Percentiles rank a stretch among this genome's conserved stretches.
Conservation (phyloP, 1,140 invertebrate genomes). For the Mactra quadrangularis region DNA sequence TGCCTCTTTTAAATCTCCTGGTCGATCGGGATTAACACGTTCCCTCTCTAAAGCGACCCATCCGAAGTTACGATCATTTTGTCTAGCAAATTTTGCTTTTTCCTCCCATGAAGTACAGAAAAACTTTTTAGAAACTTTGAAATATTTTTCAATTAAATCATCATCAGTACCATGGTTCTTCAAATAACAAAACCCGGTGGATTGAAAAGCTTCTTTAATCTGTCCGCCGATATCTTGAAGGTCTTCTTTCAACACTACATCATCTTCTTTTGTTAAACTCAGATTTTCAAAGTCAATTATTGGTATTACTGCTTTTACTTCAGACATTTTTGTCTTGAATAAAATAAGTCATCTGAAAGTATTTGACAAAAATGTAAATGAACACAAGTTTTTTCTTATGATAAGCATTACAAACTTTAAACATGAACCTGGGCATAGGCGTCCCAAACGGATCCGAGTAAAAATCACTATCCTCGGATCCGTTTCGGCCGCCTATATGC, state of each 20-base stretch:
- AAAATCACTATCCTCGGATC: no score
- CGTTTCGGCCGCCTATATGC: no score
- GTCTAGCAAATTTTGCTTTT: conserved; percentile 51
- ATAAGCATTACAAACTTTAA: no score
- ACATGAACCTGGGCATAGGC: no score
- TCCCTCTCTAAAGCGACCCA: conserved; percentile 56
- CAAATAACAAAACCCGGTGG: conserved; percentile 63
- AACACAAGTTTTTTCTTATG: no score
- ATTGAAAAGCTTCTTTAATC: conserved; percentile 51
- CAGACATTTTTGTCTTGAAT: not conserved
- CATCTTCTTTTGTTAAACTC: not conserved
- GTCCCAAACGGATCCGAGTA: no score
- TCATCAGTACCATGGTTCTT: conserved; percentile 60
- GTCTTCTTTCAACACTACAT: not conserved
- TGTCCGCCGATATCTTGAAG: conserved; percentile 7
- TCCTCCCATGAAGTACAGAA: conserved; percentile 48
- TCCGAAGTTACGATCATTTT: conserved; percentile 42
- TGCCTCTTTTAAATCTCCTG: conserved; percentile 47
- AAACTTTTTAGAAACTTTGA: conserved; percentile 43
- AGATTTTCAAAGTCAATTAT: conserved; percentile 24
- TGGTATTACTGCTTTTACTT: not conserved
- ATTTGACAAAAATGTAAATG: no score
- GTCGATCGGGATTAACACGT: conserved; percentile 28
- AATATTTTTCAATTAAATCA: conserved; percentile 42
- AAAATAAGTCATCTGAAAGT: no score